These are phyloP conservation scores for Lamprotornis superbus DNA, from an alignment of 2,113 vertebrate genomes.

Conservation along the genomic window DNA sequence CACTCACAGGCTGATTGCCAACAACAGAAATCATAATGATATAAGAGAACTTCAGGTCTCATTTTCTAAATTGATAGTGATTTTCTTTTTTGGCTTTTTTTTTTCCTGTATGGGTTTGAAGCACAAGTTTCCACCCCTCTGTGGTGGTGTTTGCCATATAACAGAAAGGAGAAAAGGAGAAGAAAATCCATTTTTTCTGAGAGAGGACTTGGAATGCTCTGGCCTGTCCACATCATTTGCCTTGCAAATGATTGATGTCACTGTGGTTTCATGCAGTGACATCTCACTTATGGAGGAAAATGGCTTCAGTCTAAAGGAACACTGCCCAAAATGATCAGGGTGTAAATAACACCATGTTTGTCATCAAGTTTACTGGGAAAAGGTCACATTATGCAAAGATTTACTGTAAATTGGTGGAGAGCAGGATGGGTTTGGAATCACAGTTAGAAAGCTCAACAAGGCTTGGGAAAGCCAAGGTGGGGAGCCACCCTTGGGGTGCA, in stretches of 20 bases:
- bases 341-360: neutral
- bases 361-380: neutral
- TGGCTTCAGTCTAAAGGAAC: neutral
- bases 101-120: neutral
- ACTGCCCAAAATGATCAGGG: neutral
- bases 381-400: neutral
- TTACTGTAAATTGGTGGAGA: neutral
- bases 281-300: neutral
- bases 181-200: neutral
- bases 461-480: neutral
- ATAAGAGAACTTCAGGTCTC: neutral
- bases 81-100: neutral
- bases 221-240: neutral
- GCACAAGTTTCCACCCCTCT: neutral
- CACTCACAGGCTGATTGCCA: neutral
- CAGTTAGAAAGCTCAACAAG: neutral
- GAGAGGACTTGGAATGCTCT: neutral
- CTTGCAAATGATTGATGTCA: conserved; percentile 6
- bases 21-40: neutral
- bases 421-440: neutral
- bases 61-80: neutral
- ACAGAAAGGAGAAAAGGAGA: neutral
- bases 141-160: neutral
- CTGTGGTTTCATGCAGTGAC: neutral
- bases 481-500: neutral